A percentile compares a stretch with the other conserved stretches of the same genome.
Evolutionary conservation across 2,797 vertebrate genomes (phyloP).

Genomic region (Macropus fuliginosus): DNA sequence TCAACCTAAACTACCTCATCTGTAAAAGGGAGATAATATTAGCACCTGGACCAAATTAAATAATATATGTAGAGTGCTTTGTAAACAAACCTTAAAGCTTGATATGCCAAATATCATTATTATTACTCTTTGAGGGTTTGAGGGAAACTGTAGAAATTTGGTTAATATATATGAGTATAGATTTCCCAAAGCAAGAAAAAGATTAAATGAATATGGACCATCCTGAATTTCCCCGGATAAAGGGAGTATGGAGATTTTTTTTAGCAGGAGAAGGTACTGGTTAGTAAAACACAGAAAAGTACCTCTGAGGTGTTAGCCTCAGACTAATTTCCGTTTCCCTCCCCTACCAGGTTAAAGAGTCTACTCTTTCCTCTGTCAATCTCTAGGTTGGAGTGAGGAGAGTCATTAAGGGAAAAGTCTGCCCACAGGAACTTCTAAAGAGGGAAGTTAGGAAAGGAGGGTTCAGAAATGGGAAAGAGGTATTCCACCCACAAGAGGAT

Average conservation of each 20-base stretch:
- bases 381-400: not conserved
- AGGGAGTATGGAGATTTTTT: not conserved
- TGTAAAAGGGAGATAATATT: not conserved
- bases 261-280: not conserved
- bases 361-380: not conserved
- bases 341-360: not conserved
- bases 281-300: not conserved
- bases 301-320: not conserved
- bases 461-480: not conserved
- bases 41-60: not conserved
- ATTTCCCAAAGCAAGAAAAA: not conserved
- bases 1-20: not conserved
- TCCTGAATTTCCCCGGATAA: not conserved
- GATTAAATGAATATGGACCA: not conserved
- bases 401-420: not conserved
- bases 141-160: not conserved
- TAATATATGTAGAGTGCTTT: not conserved
- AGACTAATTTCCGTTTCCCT: not conserved
- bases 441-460: not conserved
- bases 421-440: not conserved
- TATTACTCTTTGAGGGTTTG: not conserved
- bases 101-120: not conserved
- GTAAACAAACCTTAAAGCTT: not conserved
- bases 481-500: not conserved
- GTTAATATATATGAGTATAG: not conserved